A percentile compares a stretch with the other conserved stretches of the same genome.
phyloP scores from a whole-genome alignment of 2,113 vertebrate genomes.

The Thamnaconus septentrionalis region DNA sequence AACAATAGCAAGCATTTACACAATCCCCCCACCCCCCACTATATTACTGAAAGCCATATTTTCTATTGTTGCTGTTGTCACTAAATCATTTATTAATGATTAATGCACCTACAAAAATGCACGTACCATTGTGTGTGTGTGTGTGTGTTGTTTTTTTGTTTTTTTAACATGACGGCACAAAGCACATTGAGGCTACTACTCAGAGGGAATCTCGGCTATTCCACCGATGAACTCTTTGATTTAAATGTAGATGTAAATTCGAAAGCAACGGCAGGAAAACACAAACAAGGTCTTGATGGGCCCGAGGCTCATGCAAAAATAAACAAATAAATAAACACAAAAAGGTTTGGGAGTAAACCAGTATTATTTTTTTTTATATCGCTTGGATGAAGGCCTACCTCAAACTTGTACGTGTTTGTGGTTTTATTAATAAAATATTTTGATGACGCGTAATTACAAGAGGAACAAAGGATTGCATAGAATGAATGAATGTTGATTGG shows the following conservation, averaged over 20 bases:
- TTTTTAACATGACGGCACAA: conserved; percentile 26
- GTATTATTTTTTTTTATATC: conserved; percentile 35
- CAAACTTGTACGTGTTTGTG: conserved; percentile 15
- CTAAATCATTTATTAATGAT: conserved; percentile 6
- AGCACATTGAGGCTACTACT: conserved; percentile 43
- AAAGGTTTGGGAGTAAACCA: conserved; percentile 1
- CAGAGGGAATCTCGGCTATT: conserved; percentile 35
- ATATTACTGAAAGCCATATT: conserved; percentile 6
- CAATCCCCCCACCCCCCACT: conserved; percentile 16
- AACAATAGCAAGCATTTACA: no score
- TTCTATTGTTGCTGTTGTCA: conserved; percentile 21
- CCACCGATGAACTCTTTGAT: conserved; percentile 30
- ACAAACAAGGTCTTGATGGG: conserved; percentile 23
- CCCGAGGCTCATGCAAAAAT: conserved; percentile 49
- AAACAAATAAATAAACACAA: conserved; percentile 3
- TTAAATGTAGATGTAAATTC: conserved; percentile 19
- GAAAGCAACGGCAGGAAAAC: conserved; percentile 23
- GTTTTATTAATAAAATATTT: conserved; percentile 19
- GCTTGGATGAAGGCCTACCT: conserved; percentile 27
- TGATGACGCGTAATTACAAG: conserved; percentile 37
- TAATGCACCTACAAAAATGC: background rate
- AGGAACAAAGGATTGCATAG: conserved; percentile 74
- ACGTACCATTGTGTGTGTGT: no score
- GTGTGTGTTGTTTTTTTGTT: conserved; percentile 8
- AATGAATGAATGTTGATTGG: conserved; percentile 71